Evolutionary conservation across 2,113 vertebrate genomes (phyloP), one percentile per base, ranked within the genome.

Genomic region (Zapus hudsonius): DNA sequence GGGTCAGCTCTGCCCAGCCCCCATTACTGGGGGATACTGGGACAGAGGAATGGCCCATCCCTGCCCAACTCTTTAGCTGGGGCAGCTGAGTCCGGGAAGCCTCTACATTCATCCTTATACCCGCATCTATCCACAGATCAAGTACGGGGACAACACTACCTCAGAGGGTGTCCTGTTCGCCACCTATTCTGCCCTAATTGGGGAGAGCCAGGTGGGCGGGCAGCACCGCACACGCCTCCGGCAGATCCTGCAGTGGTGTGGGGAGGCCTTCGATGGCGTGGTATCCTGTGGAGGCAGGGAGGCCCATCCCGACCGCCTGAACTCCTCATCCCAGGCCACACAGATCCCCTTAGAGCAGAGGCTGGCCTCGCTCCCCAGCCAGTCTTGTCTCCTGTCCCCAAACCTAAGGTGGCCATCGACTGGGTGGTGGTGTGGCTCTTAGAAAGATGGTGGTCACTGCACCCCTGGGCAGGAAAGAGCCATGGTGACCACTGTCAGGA

Each of bases 101-200:
- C 31, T 33, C 81, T 67, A 33, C 47, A 29, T 7, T 1, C 2
- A 0, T 25, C 4, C 69, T 76, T 10, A 29, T 9, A 3, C 47
- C 67, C 2, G 2, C 55, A 36, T 17, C 64, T 82, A 29, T 61
- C 33, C 3, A 33, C 96, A 99, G 99, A 99, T 99, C 96, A 99
- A 99, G 97, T 99, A 99, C 0, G 99, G 99, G 87, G 99, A 99
- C 98, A 99, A 99, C 97, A 99, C 99, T 98, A 99, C 99, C 98
- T 99, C 99, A 98, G 99, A 99, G 98, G 99, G 99, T 97, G 98
- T 99, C 96, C 98, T 99, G 95, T 99, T 99, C 79, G 99, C 99
- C 93, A 99, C 99, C 57, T 99, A 99, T 96, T 99, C 99, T 0
- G 99, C 99, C 38, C 98, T 99, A 96, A 99, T 99, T 1, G 99